Base-by-base conservation (phyloP, 2,113 vertebrate genomes). In the Hyperopisus bebe region DNA sequence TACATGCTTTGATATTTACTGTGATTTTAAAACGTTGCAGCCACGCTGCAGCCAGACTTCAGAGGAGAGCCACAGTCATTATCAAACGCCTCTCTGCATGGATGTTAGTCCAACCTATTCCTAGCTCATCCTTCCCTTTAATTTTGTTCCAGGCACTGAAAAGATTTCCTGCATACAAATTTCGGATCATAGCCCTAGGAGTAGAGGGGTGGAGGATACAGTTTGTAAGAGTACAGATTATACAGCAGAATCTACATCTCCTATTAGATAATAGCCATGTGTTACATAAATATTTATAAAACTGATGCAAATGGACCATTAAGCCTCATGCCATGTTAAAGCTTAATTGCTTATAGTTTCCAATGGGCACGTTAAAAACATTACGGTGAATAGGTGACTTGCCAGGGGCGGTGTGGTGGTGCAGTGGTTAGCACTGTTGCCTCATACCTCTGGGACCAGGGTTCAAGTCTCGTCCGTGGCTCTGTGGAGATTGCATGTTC, bases 201-300 rank as follows among this genome's bases (percentile, higher is more conserved):
- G 10, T 70, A 70, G 62, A 70, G 62, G 62, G n/a, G 62, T 66
- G 62, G 62, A 66, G 62, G 62, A 31, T 66, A 66, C 27, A 70
- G 62, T 66, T 13, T 11, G 9, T 31, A 53, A 4, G 17, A 87
- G 48, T 39, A 1, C 31, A n/a, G 85, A 87, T 55, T 53, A 51
- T 51, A 5, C 85, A 53, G 47, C 15, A 0, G 17, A 48, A 53
- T 46, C 46, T 86, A 48, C 3, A 1, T 39, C 50, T 86, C n/a
- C 31, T 50, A 53, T 53, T 31, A 35, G 27, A 31, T 5, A 87
- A 31, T 5, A 87, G 17, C 50, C 48, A 84, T 85, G 7, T 3
- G 17, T 53, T 55, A 21, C n/a, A 87, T 51, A 87, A 87, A 53
- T 19, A 87, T 87, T 87, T 53, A 46, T 86, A 86, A 86, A 39